Evolutionary conservation across 2,888 invertebrate genomes (phyloP).

Genomic region (Cantharis lateralis): DNA sequence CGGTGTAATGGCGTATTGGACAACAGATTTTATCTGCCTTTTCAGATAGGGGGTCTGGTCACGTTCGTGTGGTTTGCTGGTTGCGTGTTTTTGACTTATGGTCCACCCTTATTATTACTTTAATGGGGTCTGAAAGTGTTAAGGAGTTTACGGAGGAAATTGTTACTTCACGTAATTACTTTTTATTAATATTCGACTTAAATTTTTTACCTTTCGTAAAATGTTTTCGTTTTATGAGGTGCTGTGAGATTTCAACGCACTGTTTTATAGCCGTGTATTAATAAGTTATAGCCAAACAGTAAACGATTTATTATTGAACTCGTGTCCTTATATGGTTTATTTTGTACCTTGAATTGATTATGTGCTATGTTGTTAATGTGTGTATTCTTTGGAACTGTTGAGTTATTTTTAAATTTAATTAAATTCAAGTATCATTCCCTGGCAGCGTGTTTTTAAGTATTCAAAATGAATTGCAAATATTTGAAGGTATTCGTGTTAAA

Average conservation of each 20-base stretch:
- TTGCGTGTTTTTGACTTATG: constrained; percentile 23
- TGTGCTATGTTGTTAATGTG: constrained; percentile 4
- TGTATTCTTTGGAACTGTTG: neutral
- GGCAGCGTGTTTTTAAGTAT: constrained; percentile 7
- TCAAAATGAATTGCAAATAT: constrained; percentile 5
- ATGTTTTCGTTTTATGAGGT: neutral
- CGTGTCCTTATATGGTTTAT: constrained; percentile 14
- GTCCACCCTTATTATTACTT: constrained; percentile 14
- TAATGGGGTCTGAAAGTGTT: neutral
- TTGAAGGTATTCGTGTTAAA: constrained; percentile 8
- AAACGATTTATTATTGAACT: constrained; percentile 5
- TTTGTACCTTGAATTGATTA: constrained; percentile 10
- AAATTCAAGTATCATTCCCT: neutral
- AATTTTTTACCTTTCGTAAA: neutral
- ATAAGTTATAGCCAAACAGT: constrained; percentile 10
- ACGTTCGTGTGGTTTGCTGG: constrained; percentile 19
- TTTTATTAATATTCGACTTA: neutral
- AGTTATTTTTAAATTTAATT: constrained; percentile 1
- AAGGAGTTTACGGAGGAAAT: neutral
- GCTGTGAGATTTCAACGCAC: constrained; percentile 14
- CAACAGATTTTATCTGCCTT: constrained; percentile 22
- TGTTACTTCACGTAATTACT: neutral
- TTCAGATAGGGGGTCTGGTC: constrained; percentile 14
- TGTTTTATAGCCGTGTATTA: constrained; percentile 9
- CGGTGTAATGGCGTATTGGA: constrained; percentile 24